These are phyloP conservation scores for Hyphantria cunea DNA, from an alignment of 1,140 invertebrate species.

Conservation along the genomic window DNA sequence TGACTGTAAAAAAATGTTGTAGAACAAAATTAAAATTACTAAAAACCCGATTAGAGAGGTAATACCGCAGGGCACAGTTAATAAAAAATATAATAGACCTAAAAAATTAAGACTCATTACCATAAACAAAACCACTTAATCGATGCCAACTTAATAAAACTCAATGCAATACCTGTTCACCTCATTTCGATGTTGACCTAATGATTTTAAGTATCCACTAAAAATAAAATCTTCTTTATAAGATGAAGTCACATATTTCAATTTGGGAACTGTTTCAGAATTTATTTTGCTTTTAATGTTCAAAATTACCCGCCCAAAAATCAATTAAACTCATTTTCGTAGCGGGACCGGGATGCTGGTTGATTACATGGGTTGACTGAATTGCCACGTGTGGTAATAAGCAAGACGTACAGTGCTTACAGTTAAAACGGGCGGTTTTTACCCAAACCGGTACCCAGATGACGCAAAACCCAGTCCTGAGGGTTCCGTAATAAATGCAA, in stretches of 20 bases:
- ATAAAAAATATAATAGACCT: too few relatives aligned
- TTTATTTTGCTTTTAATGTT: not conserved
- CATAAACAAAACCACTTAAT: too few relatives aligned
- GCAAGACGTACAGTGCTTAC: conserved; percentile 1
- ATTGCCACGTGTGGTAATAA: conserved; percentile 12
- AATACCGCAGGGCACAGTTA: too few relatives aligned
- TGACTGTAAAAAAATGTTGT: too few relatives aligned
- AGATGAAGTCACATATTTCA: not conserved
- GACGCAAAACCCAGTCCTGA: conserved; percentile 5
- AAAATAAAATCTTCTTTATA: too few relatives aligned
- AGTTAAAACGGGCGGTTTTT: conserved; percentile 17
- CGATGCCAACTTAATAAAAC: too few relatives aligned
- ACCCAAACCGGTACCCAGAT: conserved; percentile 16
- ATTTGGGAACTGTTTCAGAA: not conserved
- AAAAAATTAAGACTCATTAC: too few relatives aligned
- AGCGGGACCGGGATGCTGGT: not conserved
- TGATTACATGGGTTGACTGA: conserved; percentile 14
- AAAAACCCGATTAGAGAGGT: too few relatives aligned
- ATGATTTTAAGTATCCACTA: too few relatives aligned
- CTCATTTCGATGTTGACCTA: too few relatives aligned
- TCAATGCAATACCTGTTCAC: too few relatives aligned
- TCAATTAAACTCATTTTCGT: not conserved
- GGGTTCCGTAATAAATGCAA: conserved; percentile 16
- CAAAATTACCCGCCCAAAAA: not conserved
- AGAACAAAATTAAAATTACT: too few relatives aligned